Evolutionary conservation across 2,113 vertebrate species (phyloP).

Genomic region (Acrocephalus arundinaceus): DNA sequence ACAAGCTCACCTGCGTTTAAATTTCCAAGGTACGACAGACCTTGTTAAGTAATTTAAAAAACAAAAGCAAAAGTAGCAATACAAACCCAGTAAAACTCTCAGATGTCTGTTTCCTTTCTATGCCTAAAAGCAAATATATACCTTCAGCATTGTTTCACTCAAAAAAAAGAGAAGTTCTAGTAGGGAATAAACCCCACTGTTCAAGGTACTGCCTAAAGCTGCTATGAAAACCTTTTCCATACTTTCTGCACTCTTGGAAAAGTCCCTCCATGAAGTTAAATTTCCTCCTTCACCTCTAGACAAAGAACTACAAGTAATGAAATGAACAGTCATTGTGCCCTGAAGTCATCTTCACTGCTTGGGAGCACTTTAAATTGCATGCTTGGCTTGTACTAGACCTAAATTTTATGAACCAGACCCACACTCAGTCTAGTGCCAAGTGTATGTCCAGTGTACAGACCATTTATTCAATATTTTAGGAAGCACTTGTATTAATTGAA

Average conservation of each 20-base stretch:
- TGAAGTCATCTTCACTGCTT: neutral
- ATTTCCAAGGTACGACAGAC: constrained; percentile 20
- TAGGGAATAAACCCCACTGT: neutral
- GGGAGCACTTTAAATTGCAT: neutral
- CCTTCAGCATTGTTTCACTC: neutral
- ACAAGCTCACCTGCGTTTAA: constrained; percentile 29
- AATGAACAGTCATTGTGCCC: neutral
- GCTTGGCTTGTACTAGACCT: neutral
- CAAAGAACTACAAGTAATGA: neutral
- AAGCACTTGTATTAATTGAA: neutral
- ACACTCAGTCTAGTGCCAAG: neutral
- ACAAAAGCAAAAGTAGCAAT: neutral
- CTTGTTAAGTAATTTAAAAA: constrained; percentile 42
- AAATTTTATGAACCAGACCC: neutral
- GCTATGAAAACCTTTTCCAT: neutral
- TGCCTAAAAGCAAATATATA: neutral
- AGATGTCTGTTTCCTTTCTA: neutral
- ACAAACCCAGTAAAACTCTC: neutral
- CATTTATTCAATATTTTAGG: neutral
- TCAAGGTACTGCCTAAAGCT: neutral
- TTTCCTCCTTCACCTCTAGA: neutral
- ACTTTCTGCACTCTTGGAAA: neutral
- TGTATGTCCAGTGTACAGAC: accelerated
- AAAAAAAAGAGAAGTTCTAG: neutral
- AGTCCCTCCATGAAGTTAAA: neutral